Evolutionary conservation across 2,888 invertebrate species (phyloP).

Genomic region (Andrena bucephala): DNA sequence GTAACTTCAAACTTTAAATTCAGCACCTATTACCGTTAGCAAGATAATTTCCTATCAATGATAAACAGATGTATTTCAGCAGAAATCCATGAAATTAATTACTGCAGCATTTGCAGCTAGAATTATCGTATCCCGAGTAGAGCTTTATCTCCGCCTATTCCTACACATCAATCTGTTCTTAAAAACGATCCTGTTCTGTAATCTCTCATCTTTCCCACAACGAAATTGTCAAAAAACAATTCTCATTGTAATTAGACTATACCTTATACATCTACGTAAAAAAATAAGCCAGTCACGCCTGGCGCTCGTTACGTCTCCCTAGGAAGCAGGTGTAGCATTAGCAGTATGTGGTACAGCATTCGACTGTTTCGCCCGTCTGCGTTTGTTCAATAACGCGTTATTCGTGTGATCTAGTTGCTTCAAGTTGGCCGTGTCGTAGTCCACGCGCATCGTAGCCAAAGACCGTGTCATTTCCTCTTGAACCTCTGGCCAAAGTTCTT

Average conservation of each 20-base stretch:
- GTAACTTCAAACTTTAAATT: slow-evolving; percentile 19
- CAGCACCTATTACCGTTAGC: not conserved
- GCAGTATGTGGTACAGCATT: slow-evolving; percentile 67
- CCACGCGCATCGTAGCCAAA: slow-evolving; percentile 98
- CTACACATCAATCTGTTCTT: slow-evolving; percentile 25
- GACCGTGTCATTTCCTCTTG: slow-evolving; percentile 99
- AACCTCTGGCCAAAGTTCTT: slow-evolving; percentile 98
- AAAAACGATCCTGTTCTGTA: slow-evolving; percentile 34
- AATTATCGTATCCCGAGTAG: not conserved
- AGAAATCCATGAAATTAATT: slow-evolving; percentile 9
- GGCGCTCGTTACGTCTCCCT: slow-evolving; percentile 66
- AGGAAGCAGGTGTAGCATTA: slow-evolving; percentile 79
- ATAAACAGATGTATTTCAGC: not conserved
- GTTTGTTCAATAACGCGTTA: slow-evolving; percentile 95
- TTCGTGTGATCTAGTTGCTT: slow-evolving; percentile 97
- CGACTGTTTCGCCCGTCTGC: slow-evolving; percentile 82
- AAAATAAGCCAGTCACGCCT: slow-evolving; percentile 69
- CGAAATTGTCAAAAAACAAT: slow-evolving; percentile 73
- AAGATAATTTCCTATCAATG: not conserved
- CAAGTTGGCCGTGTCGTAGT: slow-evolving; percentile 95
- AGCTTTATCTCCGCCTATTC: slow-evolving; percentile 1
- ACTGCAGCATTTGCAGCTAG: not conserved
- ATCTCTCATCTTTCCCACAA: slow-evolving; percentile 50
- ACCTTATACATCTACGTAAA: slow-evolving; percentile 73
- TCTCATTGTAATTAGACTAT: slow-evolving; percentile 71